Conservation (phyloP, 2,113 vertebrate species). For the Martes martes region DNA sequence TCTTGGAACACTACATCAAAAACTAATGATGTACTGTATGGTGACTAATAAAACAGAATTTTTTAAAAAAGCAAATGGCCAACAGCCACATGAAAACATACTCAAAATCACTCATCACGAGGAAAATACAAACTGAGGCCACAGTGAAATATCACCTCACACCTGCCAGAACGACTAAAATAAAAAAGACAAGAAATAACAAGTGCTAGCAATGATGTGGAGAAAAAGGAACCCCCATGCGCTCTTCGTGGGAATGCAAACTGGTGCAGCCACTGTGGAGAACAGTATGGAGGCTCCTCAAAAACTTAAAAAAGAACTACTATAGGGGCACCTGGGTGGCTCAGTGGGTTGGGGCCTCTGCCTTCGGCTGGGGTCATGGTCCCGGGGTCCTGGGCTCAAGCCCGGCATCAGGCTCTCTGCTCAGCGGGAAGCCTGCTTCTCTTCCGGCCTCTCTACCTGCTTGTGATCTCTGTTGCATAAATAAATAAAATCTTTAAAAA, state of each 20-base stretch:
- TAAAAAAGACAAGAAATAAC: not conserved
- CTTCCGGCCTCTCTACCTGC: no score
- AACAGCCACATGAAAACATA: not conserved
- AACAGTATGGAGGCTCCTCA: not conserved
- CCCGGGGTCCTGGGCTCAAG: no score
- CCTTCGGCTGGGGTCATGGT: no score
- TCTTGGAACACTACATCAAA: no score
- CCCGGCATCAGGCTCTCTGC: no score
- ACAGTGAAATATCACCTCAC: not conserved
- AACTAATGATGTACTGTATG: no score
- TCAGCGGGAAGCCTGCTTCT: no score
- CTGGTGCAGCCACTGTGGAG: not conserved
- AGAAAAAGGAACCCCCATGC: not conserved
- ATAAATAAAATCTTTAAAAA: no score
- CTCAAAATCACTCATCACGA: not conserved
- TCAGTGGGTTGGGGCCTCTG: no score
- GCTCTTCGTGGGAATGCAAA: not conserved
- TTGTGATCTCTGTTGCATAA: no score
- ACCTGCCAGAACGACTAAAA: not conserved
- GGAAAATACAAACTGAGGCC: not conserved
- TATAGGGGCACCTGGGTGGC: no score
- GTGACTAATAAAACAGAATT: no score
- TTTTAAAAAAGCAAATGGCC: not conserved
- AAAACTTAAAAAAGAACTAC: not conserved
- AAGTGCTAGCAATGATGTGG: not conserved